Conservation (phyloP, 2,888 invertebrate species). For the Rotaria macrura region DNA sequence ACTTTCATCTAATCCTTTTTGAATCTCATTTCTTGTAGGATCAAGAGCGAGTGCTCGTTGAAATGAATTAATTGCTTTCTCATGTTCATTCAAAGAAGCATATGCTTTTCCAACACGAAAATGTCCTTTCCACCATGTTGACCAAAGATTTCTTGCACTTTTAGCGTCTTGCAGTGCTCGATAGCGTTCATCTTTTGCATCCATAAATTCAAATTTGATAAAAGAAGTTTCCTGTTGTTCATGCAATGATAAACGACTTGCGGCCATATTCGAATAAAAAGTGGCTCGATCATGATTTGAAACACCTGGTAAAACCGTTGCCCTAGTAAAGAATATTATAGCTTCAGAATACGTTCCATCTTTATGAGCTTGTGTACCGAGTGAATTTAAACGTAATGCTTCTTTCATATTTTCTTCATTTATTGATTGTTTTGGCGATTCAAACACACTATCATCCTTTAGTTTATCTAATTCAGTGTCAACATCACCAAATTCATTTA, state of each 20-base stretch:
- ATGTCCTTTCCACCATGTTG: slow-evolving; percentile 3
- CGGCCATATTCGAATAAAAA: not conserved
- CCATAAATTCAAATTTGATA: not conserved
- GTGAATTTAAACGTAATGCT: not conserved
- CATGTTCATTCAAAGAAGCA: not conserved
- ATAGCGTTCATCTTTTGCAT: not conserved
- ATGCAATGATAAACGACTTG: not conserved
- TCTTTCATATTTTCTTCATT: not conserved
- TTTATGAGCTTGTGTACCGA: not conserved
- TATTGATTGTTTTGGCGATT: not conserved
- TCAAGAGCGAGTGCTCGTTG: not conserved
- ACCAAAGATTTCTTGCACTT: not conserved
- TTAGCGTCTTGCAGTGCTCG: not conserved
- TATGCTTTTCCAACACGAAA: not conserved
- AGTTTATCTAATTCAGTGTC: not conserved
- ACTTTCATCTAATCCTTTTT: not conserved
- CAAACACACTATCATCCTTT: not conserved
- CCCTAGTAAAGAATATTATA: not conserved
- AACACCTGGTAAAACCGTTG: not conserved
- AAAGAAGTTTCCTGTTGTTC: not conserved
- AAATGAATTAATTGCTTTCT: not conserved
- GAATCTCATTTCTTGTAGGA: not conserved
- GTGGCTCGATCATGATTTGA: not conserved
- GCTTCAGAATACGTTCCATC: not conserved
- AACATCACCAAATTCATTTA: not conserved